These are phyloP conservation scores for Phallusia fumigata DNA, from an alignment of 23 tunicate genomes.

Conservation along the genomic window DNA sequence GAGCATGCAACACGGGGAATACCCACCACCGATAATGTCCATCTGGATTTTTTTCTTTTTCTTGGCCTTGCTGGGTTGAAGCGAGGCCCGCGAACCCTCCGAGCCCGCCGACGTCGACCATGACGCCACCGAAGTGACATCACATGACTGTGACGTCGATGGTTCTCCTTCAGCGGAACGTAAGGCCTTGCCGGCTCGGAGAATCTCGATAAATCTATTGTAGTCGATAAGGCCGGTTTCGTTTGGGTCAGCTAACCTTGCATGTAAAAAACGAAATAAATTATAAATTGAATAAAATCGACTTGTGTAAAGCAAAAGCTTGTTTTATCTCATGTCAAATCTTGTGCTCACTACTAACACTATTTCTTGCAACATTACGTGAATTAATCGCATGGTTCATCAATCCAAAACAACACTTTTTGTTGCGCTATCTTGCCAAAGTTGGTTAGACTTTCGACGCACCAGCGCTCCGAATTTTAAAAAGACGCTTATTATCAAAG, in stretches of 20 bases:
- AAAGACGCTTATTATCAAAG: no score
- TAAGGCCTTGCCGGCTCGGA: neutral
- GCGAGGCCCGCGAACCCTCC: neutral
- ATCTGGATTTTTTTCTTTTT: slow-evolving; percentile 1
- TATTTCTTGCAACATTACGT: no score
- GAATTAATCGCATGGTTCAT: no score
- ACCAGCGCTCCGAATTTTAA: no score
- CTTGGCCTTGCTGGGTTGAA: neutral
- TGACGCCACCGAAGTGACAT: neutral
- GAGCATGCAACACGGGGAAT: neutral
- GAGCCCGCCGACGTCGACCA: neutral
- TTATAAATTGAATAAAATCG: no score
- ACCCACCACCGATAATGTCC: slow-evolving; percentile 5
- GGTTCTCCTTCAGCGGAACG: neutral
- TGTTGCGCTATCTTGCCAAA: no score
- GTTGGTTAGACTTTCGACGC: no score
- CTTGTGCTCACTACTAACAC: no score
- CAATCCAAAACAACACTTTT: no score
- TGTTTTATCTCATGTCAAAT: no score
- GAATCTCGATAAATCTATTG: slow-evolving; percentile 33
- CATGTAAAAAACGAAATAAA: no score
- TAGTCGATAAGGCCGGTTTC: slow-evolving; percentile 57
- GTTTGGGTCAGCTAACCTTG: slow-evolving; percentile 54
- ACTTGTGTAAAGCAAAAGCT: no score
- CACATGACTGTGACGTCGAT: neutral